These are phyloP conservation scores for Drosophila sucinea DNA, from an alignment of 1,140 invertebrate species.

Conservation along the genomic window DNA sequence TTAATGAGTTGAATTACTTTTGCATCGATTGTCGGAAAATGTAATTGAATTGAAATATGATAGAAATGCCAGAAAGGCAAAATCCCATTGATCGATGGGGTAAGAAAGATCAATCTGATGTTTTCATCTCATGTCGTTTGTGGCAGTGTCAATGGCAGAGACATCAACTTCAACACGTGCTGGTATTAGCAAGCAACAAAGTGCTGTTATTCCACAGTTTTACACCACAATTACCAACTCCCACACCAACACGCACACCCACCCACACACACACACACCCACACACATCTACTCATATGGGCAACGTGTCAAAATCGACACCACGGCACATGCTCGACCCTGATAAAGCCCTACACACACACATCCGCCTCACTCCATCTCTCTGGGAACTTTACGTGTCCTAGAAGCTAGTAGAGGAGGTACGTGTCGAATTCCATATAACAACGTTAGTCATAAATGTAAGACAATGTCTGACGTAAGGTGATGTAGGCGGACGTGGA, in stretches of 20 bases:
- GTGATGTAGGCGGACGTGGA: slow-evolving; percentile 17
- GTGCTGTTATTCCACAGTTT: slow-evolving; percentile 78
- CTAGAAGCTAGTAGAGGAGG: slow-evolving; percentile 32
- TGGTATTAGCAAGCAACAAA: slow-evolving; percentile 72
- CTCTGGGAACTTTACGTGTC: slow-evolving; percentile 55
- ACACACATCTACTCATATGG: background rate
- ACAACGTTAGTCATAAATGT: slow-evolving; percentile 74
- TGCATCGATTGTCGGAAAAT: background rate
- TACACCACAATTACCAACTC: slow-evolving; percentile 75
- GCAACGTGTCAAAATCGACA: slow-evolving; percentile 56
- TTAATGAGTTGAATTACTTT: background rate
- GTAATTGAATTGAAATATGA: background rate
- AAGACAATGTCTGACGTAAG: slow-evolving; percentile 62
- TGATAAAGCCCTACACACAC: background rate
- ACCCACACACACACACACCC: slow-evolving; percentile 20
- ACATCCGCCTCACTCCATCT: slow-evolving; percentile 12
- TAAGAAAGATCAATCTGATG: background rate
- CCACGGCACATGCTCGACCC: slow-evolving; percentile 25
- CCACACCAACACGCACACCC: slow-evolving; percentile 19
- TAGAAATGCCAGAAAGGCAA: no score
- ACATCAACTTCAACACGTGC: slow-evolving; percentile 51
- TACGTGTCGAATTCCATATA: slow-evolving; percentile 79
- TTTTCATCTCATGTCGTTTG: background rate
- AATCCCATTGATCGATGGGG: background rate
- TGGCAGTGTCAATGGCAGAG: slow-evolving; percentile 48